Conservation (phyloP, 1,140 invertebrate species). For the Holcopasites calliopsidis region DNA sequence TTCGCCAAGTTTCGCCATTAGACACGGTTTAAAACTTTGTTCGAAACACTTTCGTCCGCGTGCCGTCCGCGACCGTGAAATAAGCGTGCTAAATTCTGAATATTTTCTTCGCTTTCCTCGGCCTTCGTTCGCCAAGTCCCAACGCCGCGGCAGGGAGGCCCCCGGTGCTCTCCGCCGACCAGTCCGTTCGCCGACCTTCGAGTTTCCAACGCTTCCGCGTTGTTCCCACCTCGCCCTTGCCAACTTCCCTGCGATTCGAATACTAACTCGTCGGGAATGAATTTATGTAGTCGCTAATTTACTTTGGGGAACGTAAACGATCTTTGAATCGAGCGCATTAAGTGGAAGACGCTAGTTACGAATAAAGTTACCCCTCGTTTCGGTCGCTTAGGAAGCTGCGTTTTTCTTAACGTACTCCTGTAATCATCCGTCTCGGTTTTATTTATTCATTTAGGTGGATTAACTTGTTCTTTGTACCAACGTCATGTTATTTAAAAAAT, state of each 20-base stretch:
- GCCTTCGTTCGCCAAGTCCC: slow-evolving; percentile 15
- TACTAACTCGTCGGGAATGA: slow-evolving; percentile 45
- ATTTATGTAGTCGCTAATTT: slow-evolving; percentile 58
- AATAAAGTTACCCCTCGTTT: slow-evolving; percentile 19
- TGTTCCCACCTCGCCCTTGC: too few relatives aligned
- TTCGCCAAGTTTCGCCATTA: slow-evolving; percentile 77
- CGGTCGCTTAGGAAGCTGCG: not conserved
- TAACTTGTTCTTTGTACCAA: too few relatives aligned
- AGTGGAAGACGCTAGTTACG: slow-evolving; percentile 36
- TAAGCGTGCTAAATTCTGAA: slow-evolving; percentile 72
- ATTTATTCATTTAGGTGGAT: too few relatives aligned
- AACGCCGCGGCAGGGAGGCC: too few relatives aligned
- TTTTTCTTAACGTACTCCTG: too few relatives aligned
- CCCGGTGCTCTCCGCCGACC: not conserved
- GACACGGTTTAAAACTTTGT: slow-evolving; percentile 79
- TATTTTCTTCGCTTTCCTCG: slow-evolving; percentile 65
- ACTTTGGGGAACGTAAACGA: slow-evolving; percentile 38
- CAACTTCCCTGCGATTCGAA: slow-evolving; percentile 48
- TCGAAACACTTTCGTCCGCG: slow-evolving; percentile 78
- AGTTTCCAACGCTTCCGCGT: not conserved
- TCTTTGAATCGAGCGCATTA: slow-evolving; percentile 45
- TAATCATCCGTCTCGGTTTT: too few relatives aligned
- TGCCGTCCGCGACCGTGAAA: slow-evolving; percentile 76
- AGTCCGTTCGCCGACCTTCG: not conserved
- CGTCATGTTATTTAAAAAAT: too few relatives aligned